Base-by-base conservation (phyloP, 1,140 invertebrate genomes). In the Trypoxylus dichotomus region DNA sequence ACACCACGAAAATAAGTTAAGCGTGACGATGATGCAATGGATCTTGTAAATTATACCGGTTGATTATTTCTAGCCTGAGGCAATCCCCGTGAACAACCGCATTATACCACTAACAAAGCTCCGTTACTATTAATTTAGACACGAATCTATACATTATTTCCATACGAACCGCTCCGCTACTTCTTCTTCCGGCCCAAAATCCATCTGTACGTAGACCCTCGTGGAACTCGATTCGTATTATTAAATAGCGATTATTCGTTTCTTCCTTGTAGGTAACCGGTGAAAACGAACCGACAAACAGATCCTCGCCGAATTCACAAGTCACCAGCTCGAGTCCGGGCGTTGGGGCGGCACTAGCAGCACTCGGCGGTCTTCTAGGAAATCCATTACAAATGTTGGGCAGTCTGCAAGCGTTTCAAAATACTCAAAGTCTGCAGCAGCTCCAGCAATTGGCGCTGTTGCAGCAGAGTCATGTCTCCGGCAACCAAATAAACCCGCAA, bases 401-500 rank as follows among this genome's bases (percentile, higher is more conserved):
- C 60, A 89, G 87, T 47, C 81, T 92, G 6, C 90, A 91, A 76
- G 91, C 92, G 58, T 85, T 86, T 76, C 85, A 85, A 73, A 85
- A 84, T 74, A 84, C 84, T 21, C 82, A 83, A 47, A 82, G 79
- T 73, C 78, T 85, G 21, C 79, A 79, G 29, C 85, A 86, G 76
- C 84, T 94, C 37, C 93, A 94, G 82, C 93, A 94, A 81, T 89
- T 94, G 73, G 90, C 93, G 1, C 90, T 94, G 86, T 89, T 94
- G 81, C 92, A 92, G 79, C 88, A 90, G 77, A 87, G 73, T 79
- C 85, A 80, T 86, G 60, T 68, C 1, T 15, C 86, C 87, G 75
- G 85, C 86, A 77, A 85, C 87, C 81, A 76, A 85, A 90, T 74
- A 88, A 92, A 83, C 83, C 87, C 90, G 8, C 93, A 94, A 85